Evolutionary conservation across 2,888 invertebrate species (phyloP).

Genomic region (Caenorhabditis sp.): DNA sequence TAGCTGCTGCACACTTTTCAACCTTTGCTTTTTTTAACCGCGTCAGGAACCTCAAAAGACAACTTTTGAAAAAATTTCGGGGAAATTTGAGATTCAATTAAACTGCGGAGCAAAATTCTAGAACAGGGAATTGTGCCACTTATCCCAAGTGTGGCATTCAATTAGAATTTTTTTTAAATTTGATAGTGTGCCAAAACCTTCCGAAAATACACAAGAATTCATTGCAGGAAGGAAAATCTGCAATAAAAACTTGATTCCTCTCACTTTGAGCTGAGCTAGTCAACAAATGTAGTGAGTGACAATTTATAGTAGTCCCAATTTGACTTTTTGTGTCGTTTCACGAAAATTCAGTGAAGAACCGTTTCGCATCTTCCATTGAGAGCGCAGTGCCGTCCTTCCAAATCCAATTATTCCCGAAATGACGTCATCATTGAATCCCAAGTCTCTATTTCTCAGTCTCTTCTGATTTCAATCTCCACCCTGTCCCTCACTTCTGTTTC

Average conservation of each 20-base stretch:
- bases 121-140: background rate
- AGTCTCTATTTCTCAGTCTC: conserved; percentile 20
- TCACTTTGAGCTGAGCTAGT: no score
- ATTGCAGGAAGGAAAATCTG: no score
- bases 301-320: no score
- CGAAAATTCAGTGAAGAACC: conserved; percentile 1
- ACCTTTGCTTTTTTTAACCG: background rate
- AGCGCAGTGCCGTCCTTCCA: conserved; percentile 6
- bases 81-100: background rate
- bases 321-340: background rate
- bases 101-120: conserved; percentile 3
- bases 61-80: background rate
- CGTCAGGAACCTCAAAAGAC: background rate
- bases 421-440: conserved; percentile 47
- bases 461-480: conserved; percentile 49
- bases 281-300: no score
- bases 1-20: background rate
- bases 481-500: conserved; percentile 28
- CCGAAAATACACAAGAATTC: no score
- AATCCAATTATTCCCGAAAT: conserved; percentile 54
- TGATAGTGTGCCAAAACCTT: no score
- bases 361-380: conserved; percentile 8
- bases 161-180: background rate
- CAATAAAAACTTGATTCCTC: no score
- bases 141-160: background rate